Evolutionary conservation across 1,140 invertebrate species (phyloP).

Genomic region (Nixonia krombeini): DNA sequence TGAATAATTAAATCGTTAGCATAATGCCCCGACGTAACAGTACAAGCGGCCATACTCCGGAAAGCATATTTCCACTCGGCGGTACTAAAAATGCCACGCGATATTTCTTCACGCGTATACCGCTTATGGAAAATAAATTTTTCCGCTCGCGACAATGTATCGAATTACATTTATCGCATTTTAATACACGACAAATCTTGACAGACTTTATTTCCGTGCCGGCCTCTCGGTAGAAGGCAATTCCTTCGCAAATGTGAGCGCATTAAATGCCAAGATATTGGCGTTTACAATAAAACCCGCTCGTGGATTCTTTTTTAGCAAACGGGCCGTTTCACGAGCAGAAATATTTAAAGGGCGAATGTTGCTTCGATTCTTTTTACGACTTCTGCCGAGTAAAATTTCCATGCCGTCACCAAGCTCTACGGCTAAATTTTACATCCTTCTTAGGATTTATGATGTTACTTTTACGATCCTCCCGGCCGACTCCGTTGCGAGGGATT

Average conservation of each 20-base stretch:
- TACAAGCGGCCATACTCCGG: no score
- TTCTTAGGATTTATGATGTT: conserved; percentile 60
- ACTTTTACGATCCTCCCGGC: conserved; percentile 60
- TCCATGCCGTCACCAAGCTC: conserved; percentile 34
- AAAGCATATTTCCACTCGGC: no score
- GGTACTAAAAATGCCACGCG: no score
- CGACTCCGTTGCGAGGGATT: conserved; percentile 31
- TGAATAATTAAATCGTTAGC: no score
- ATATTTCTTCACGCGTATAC: no score
- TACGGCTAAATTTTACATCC: conserved; percentile 43
- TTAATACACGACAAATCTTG: no score
- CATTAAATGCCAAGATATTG: conserved; percentile 22
- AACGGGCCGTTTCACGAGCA: conserved; percentile 5
- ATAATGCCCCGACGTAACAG: no score
- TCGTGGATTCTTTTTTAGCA: conserved; percentile 16
- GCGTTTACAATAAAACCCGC: conserved; percentile 26
- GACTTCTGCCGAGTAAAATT: conserved; percentile 44
- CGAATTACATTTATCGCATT: no score
- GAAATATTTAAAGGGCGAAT: conserved; percentile 35
- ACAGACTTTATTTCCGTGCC: conserved; percentile 4
- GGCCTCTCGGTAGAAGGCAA: conserved; percentile 2
- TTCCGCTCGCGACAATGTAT: no score
- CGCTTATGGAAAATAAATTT: no score
- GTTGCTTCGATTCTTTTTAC: conserved; percentile 59
- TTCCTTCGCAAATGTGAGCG: neutral